Conservation (phyloP, 2,888 invertebrate species). For the Sminthurinus aureus region DNA sequence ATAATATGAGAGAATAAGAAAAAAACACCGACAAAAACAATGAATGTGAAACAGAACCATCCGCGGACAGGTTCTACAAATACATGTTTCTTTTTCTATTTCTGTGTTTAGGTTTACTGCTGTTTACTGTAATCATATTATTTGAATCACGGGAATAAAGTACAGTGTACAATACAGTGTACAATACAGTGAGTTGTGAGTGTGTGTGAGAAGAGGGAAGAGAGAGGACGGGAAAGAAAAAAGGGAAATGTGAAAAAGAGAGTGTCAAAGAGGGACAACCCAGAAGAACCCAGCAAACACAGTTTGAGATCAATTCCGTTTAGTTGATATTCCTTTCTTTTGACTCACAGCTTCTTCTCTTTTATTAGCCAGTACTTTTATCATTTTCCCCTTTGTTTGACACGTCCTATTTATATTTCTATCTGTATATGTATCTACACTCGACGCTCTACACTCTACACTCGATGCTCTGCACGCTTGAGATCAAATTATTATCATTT, state of each 20-base stretch:
- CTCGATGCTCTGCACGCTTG: background rate
- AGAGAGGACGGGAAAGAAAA: background rate
- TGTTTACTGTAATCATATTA: no score
- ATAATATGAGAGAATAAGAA: slow-evolving; percentile 1
- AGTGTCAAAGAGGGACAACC: slow-evolving; percentile 14
- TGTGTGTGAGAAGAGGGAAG: background rate
- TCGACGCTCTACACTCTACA: background rate
- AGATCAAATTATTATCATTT: no score
- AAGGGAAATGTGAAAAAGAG: background rate
- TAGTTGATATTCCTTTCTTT: background rate
- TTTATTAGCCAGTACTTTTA: background rate
- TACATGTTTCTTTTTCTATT: background rate
- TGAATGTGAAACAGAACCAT: slow-evolving; percentile 8
- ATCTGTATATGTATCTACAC: background rate
- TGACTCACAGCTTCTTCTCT: slow-evolving; percentile 9
- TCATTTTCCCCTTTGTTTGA: slow-evolving; percentile 1
- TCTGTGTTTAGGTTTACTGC: no score
- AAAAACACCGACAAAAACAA: background rate
- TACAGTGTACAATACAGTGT: background rate
- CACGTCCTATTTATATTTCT: no score
- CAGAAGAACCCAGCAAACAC: slow-evolving; percentile 6
- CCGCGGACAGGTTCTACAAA: background rate
- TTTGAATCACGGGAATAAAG: background rate
- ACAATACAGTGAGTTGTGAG: no score
- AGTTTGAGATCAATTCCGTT: slow-evolving; percentile 22